A percentile compares a stretch with the other conserved stretches of the same genome.
phyloP scores from a whole-genome alignment of 2,888 invertebrate species.

The Himalopsyche japonica region DNA sequence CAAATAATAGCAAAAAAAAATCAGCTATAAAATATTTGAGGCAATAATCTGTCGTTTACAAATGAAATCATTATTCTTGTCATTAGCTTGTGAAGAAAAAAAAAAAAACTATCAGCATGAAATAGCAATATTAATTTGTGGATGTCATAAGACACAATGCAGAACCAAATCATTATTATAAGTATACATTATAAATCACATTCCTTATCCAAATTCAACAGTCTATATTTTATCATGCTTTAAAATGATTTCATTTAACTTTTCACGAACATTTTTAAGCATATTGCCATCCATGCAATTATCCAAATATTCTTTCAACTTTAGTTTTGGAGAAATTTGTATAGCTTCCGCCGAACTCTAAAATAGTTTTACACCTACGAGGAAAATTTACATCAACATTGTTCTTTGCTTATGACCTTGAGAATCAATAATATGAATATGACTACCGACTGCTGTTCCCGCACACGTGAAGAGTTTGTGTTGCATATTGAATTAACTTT shows the following conservation, averaged over 20 bases:
- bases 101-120: too few species aligned
- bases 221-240: background rate
- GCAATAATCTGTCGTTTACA: too few species aligned
- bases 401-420: background rate
- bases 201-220: background rate
- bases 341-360: background rate
- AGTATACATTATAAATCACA: background rate
- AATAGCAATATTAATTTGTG: too few species aligned
- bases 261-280: too few species aligned
- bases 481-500: background rate
- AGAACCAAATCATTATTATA: background rate
- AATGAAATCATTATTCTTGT: too few species aligned
- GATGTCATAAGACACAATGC: too few species aligned
- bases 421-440: background rate
- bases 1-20: too few species aligned
- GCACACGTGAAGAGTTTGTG: too few species aligned
- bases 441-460: too few species aligned
- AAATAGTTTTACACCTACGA: background rate
- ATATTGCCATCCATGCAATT: background rate
- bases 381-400: background rate
- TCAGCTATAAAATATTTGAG: too few species aligned
- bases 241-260: background rate
- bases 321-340: background rate
- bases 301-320: background rate
- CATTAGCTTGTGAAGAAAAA: too few species aligned